These are phyloP conservation scores for Ostrea edulis DNA, from an alignment of 1,140 invertebrate genomes.

Conservation along the genomic window DNA sequence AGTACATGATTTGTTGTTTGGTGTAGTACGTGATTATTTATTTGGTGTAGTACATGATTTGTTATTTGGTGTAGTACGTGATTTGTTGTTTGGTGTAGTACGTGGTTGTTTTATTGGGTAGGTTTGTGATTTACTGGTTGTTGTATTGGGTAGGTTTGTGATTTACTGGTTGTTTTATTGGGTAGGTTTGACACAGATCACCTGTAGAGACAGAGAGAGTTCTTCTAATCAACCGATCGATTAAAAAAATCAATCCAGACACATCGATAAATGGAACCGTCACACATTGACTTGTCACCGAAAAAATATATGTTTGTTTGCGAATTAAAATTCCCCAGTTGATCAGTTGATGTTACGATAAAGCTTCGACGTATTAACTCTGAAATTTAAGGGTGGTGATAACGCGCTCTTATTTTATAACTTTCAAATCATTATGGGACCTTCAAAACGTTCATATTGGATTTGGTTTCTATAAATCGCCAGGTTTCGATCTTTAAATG, in stretches of 20 bases:
- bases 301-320: constrained; percentile 5
- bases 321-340: constrained; percentile 1
- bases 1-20: no score
- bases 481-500: constrained; percentile 19
- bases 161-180: no score
- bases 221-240: not conserved
- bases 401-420: not conserved
- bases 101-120: no score
- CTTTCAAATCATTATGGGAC: constrained; percentile 12
- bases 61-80: no score
- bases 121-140: no score
- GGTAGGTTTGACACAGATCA: no score
- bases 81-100: no score
- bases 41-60: no score
- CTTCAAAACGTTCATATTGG: not conserved
- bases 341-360: not conserved
- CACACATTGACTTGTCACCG: constrained; percentile 19
- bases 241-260: not conserved
- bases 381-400: not conserved
- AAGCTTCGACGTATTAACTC: constrained; percentile 9
- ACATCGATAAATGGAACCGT: not conserved
- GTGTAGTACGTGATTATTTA: no score
- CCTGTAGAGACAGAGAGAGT: no score
- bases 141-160: no score
- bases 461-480: not conserved